These are phyloP conservation scores for Drosophila subsilvestris DNA, from an alignment of 2,888 invertebrate genomes.

Conservation along the genomic window DNA sequence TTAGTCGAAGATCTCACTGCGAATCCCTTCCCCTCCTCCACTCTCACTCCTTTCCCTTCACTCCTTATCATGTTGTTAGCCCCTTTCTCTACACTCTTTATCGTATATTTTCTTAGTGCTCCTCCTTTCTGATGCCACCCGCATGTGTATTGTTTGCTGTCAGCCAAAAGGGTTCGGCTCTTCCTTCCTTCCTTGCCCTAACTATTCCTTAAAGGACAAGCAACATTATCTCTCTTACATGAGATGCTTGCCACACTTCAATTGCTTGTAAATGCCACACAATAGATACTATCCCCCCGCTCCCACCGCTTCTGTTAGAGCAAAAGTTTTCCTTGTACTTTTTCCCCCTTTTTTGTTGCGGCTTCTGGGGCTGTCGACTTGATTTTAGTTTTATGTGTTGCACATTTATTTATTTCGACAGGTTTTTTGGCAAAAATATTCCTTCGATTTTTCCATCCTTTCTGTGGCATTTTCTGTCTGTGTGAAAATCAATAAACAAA, in stretches of 20 bases:
- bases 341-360: conserved; percentile 42
- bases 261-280: conserved; percentile 65
- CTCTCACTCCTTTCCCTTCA: conserved; percentile 12
- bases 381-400: conserved; percentile 54
- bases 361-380: conserved; percentile 51
- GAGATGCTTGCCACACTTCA: conserved; percentile 61
- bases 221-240: conserved; percentile 64
- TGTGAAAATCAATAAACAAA: conserved; percentile 53
- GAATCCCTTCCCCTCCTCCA: conserved; percentile 11
- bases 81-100: conserved; percentile 4
- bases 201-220: conserved; percentile 53
- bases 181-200: conserved; percentile 1
- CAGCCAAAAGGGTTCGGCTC: conserved; percentile 55
- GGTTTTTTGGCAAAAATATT: conserved; percentile 50
- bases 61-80: conserved; percentile 23
- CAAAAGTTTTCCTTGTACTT: conserved; percentile 46
- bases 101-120: not conserved
- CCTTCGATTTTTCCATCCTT: conserved; percentile 19
- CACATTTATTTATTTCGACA: conserved; percentile 72
- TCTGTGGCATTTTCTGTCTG: not conserved
- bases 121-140: not conserved
- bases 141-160: conserved; percentile 15
- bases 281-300: conserved; percentile 38
- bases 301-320: conserved; percentile 16
- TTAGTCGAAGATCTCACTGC: not conserved